These are phyloP conservation scores for Actias luna DNA, from an alignment of 2,888 invertebrate genomes.

Conservation along the genomic window DNA sequence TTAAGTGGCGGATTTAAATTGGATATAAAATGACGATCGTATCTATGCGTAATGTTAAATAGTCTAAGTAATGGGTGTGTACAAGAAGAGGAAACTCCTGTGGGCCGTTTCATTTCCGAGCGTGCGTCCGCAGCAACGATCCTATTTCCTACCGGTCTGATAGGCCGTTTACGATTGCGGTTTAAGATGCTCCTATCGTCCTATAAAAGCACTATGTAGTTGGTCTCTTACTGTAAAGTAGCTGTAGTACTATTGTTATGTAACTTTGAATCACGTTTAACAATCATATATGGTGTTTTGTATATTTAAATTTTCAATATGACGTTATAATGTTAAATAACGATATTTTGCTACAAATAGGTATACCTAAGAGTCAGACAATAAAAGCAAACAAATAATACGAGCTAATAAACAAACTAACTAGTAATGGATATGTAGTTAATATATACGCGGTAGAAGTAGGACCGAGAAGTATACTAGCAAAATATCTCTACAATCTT, in stretches of 20 bases:
- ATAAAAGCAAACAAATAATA: background rate
- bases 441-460: background rate
- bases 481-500: background rate
- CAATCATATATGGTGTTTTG: too few species aligned
- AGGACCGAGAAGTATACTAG: background rate
- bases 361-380: background rate
- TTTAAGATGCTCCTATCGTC: conserved; percentile 10
- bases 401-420: background rate
- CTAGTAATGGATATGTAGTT: background rate
- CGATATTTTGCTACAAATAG: too few species aligned
- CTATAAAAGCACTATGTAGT: background rate
- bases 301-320: too few species aligned
- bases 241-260: background rate
- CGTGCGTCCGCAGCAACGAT: conserved; percentile 47
- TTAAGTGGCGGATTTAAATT: background rate
- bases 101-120: conserved; percentile 62
- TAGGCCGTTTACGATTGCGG: conserved; percentile 47
- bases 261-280: background rate
- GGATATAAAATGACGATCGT: background rate
- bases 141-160: conserved; percentile 53
- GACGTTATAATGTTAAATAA: too few species aligned
- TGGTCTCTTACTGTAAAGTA: background rate
- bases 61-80: conserved; percentile 33
- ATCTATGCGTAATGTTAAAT: background rate
- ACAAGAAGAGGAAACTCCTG: conserved; percentile 43